These are phyloP conservation scores for Asarcornis scutulata DNA, from an alignment of 2,113 vertebrate species.

Conservation along the genomic window DNA sequence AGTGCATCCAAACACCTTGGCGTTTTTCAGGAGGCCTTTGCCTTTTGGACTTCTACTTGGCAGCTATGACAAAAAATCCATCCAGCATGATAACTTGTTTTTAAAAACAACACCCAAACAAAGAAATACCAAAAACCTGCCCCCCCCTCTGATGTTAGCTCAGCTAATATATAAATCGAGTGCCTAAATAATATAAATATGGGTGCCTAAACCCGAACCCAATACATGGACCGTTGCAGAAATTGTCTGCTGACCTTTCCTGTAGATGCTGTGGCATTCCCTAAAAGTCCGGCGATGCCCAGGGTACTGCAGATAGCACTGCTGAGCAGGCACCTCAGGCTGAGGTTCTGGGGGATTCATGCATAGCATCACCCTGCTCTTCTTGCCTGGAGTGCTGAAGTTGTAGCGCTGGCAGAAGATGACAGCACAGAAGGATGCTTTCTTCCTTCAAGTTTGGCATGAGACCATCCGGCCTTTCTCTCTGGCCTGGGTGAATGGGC, in stretches of 20 bases:
- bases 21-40: slow-evolving; percentile 26
- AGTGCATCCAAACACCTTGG: neutral
- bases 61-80: neutral
- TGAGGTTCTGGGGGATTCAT: fast-evolving
- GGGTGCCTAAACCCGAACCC: neutral
- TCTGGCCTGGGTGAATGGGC: neutral
- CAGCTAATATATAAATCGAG: fast-evolving
- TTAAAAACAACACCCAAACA: neutral
- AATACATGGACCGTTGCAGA: neutral
- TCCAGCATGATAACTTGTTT: neutral
- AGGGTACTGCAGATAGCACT: neutral
- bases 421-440: neutral
- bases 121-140: neutral
- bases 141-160: fast-evolving
- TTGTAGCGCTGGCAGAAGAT: neutral
- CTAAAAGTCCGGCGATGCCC: neutral
- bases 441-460: neutral
- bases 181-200: no score
- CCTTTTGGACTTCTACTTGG: slow-evolving; percentile 22
- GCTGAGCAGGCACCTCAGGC: neutral
- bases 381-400: fast-evolving
- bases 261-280: neutral
- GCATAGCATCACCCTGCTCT: fast-evolving
- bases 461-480: neutral
- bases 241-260: neutral